Conservation (phyloP, 2,113 vertebrate genomes). For the Terrapene triunguis region DNA sequence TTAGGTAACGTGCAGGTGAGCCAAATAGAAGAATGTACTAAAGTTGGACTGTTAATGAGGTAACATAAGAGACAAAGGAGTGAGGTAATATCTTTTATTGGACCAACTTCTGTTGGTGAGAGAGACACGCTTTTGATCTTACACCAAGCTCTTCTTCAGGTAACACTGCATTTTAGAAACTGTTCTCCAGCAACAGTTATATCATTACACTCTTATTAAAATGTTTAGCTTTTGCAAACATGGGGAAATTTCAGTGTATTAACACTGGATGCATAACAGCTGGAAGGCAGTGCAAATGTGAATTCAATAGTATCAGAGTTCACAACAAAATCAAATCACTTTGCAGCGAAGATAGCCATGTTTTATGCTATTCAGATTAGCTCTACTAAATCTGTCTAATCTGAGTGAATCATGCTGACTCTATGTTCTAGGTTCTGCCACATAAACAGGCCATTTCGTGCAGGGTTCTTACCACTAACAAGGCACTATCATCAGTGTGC, state of each 20-base stretch:
- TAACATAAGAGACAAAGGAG: neutral
- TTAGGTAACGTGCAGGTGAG: slow-evolving; percentile 11
- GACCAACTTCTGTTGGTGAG: neutral
- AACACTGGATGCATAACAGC: neutral
- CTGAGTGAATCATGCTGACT: slow-evolving; percentile 49
- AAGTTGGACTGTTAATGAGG: neutral
- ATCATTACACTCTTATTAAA: slow-evolving; percentile 7
- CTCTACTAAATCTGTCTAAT: slow-evolving; percentile 48
- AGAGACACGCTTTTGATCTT: neutral
- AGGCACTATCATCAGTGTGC: slow-evolving; percentile 98
- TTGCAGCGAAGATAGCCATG: slow-evolving; percentile 48
- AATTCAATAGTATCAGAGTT: neutral
- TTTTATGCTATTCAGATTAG: slow-evolving; percentile 80
- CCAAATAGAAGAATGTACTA: neutral
- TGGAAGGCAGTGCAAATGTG: neutral
- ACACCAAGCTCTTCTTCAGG: neutral
- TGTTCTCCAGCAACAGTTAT: neutral
- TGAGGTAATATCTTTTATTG: neutral
- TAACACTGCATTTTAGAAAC: neutral
- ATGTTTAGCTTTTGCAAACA: neutral
- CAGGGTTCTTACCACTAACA: slow-evolving; percentile 95
- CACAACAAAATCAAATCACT: neutral
- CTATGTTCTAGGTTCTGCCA: slow-evolving; percentile 60
- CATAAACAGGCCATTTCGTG: slow-evolving; percentile 67
- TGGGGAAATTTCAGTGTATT: neutral